These are phyloP conservation scores for Marmota monax DNA, from an alignment of 2,113 vertebrate genomes.

Conservation along the genomic window DNA sequence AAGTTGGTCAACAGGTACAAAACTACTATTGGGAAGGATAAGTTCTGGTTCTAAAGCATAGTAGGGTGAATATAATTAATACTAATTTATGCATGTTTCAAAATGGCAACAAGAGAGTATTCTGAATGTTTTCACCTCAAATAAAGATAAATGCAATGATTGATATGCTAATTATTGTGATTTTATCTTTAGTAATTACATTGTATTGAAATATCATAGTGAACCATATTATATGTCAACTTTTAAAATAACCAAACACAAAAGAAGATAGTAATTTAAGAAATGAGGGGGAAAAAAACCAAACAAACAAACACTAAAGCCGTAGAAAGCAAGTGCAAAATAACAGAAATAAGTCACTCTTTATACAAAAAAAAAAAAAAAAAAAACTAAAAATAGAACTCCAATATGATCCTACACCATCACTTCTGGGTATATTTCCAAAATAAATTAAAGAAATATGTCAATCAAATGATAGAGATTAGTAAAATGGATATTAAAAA, in stretches of 20 bases:
- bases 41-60: not conserved
- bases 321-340: not conserved
- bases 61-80: not conserved
- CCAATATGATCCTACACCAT: too few species aligned
- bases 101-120: not conserved
- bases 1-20: not conserved
- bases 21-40: not conserved
- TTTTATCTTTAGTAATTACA: not conserved
- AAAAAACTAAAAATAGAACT: not conserved
- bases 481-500: not conserved
- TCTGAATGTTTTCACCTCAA: not conserved
- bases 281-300: not conserved
- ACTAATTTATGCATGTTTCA: not conserved
- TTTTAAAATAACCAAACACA: not conserved
- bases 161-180: not conserved
- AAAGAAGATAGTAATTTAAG: not conserved
- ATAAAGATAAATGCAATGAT: not conserved
- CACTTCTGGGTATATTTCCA: not conserved
- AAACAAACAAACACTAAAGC: not conserved
- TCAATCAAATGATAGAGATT: not conserved
- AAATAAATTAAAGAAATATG: not conserved
- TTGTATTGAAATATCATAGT: not conserved
- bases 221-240: not conserved
- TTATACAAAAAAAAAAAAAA: not conserved
- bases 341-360: not conserved